Percentiles rank a stretch among this genome's conserved stretches.
These are phyloP conservation scores for Rotaria sp. DNA, from an alignment of 2,888 invertebrate species.

Conservation along the genomic window DNA sequence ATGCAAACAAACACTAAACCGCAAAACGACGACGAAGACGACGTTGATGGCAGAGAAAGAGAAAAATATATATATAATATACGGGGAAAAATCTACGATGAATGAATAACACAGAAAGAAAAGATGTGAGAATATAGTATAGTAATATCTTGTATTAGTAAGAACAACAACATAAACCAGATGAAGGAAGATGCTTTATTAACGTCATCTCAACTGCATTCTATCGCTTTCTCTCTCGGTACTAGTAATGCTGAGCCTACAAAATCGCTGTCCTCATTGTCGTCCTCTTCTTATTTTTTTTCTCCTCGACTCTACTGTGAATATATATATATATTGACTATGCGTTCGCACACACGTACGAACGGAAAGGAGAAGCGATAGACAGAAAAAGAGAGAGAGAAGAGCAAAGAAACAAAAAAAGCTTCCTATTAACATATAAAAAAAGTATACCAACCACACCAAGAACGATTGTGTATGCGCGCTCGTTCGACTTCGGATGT, in stretches of 20 bases:
- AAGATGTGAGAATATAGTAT: not conserved
- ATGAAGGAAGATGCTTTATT: conserved; percentile 14
- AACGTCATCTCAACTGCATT: conserved; percentile 17
- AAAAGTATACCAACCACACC: not conserved
- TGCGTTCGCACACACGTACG: not conserved
- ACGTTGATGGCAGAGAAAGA: not conserved
- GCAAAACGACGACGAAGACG: conserved; percentile 1
- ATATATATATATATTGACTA: not conserved
- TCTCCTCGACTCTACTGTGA: not conserved
- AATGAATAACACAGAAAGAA: conserved; percentile 12
- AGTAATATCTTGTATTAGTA: conserved; percentile 18
- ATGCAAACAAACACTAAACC: not conserved
- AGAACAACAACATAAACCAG: conserved; percentile 7
- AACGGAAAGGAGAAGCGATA: not conserved
- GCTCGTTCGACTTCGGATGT: not conserved
- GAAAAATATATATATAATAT: not conserved
- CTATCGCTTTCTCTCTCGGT: not conserved
- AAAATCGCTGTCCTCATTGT: not conserved
- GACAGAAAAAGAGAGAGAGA: not conserved
- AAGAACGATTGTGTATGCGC: not conserved
- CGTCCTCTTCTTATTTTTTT: not conserved
- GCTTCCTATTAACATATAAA: conserved; percentile 9
- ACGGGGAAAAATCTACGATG: not conserved
- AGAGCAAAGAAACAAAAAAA: conserved; percentile 1
- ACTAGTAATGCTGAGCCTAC: not conserved